Evolutionary conservation across 30 jellyfish, hydroid and myxozoan species (phyloP).

Genomic region (Calvadosia cruxmelitensis): DNA sequence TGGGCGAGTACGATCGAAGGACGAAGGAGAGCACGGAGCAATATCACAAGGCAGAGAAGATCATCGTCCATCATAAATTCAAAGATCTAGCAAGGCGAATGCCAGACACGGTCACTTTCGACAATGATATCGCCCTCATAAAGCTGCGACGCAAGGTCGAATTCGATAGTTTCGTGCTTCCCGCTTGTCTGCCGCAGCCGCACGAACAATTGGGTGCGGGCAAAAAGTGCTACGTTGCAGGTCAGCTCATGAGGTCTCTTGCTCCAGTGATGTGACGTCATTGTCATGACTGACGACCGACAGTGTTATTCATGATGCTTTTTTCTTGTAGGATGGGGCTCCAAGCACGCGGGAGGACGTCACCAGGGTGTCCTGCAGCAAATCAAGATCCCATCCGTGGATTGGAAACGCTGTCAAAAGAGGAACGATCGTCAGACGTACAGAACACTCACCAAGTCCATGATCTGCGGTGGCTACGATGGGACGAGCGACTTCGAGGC

Average conservation of each 20-base stretch:
- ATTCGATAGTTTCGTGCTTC: constrained; percentile 11
- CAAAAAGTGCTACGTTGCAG: constrained; percentile 52
- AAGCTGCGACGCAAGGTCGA: constrained; percentile 41
- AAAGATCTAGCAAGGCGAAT: neutral
- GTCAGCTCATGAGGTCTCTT: constrained; percentile 11
- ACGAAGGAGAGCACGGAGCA: constrained; percentile 59
- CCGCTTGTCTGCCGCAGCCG: constrained; percentile 63
- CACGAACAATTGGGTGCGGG: constrained; percentile 33
- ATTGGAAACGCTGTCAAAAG: neutral
- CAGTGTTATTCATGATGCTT: neutral
- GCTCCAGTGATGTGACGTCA: neutral
- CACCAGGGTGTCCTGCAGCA: constrained; percentile 1
- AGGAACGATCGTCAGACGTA: neutral
- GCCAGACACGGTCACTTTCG: neutral
- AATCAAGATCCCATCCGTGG: constrained; percentile 1
- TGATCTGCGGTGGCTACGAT: constrained; percentile 58
- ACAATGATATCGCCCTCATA: constrained; percentile 48
- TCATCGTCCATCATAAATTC: constrained; percentile 37
- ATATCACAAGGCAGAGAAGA: constrained; percentile 7
- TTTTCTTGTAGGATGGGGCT: constrained; percentile 14
- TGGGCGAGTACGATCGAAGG: constrained; percentile 43
- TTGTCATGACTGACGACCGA: neutral
- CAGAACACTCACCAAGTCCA: constrained; percentile 9
- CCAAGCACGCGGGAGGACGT: neutral
- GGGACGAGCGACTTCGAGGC: neutral